Evolutionary conservation across 2,113 vertebrate species (phyloP), one percentile per base, ranked within the genome.

Genomic region (Cercocebus atys): DNA sequence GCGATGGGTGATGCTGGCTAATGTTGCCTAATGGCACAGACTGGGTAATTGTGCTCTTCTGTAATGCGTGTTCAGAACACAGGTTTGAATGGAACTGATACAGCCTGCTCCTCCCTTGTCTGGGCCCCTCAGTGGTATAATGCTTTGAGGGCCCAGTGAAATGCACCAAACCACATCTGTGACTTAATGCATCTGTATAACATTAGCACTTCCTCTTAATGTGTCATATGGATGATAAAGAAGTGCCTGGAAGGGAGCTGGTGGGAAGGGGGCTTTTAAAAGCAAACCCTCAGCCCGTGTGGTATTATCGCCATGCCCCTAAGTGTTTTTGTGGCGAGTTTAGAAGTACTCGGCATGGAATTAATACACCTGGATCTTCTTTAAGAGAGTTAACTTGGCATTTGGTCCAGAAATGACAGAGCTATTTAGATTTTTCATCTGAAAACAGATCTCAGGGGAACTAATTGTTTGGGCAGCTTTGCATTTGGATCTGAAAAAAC

Each of bases 1-100:
- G 38, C 16, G n/a, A 75, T 87, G 97, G 98, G 92, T 50, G 84
- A 93, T 96, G 95, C 78, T 95, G 94, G 82, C 70, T 98, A 98
- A 98, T 97, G 79, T 38, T 96, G 50, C 66, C 68, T 96, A 92
- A 93, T 95, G 92, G 97, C 82, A 22, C 18, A 64, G 88, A n/a
- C 40, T 66, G 89, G 90, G 85, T 72, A 73, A 88, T 70, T 25
- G 17, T 5, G 14, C 45, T 75, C 25, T n/a, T 92, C 70, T 61
- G 75, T 97, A 68, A 97, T 89, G 94, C 61, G 32, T 95, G 94
- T 96, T 97, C 97, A 90, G 93, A 95, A 84, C 38, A 47, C 79
- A 55, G 82, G 18, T 87, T 96, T 52, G 40, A 55, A 64, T 92
- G 92, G 61, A 94, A 95, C 61, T 40, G 70, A 92, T 90, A 52